Percentiles rank a stretch among this genome's conserved stretches.
Evolutionary conservation across 2,113 vertebrate species (phyloP).

Genomic region (Oreotrochilus melanogaster): DNA sequence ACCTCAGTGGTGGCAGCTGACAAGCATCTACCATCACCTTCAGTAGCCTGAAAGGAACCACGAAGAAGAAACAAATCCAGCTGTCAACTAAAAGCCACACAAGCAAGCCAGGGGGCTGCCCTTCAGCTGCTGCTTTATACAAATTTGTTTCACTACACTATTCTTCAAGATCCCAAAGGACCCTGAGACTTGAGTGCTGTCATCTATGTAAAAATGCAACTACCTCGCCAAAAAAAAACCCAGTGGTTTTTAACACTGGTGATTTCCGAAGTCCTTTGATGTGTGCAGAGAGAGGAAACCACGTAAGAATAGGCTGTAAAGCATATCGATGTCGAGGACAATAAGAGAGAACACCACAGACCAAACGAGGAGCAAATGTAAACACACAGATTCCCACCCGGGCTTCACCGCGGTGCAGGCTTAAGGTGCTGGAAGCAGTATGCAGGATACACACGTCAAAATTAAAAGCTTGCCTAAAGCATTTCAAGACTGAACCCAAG

Average conservation of each 20-base stretch:
- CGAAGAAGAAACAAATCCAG: neutral
- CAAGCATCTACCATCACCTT: neutral
- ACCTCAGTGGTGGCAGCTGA: neutral
- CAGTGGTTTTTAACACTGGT: neutral
- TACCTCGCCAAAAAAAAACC: neutral
- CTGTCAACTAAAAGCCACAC: neutral
- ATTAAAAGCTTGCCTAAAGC: neutral
- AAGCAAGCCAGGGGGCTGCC: neutral
- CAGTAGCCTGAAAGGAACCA: neutral
- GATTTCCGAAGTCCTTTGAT: neutral
- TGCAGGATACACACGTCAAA: neutral
- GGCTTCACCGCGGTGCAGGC: fast-evolving
- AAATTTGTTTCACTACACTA: neutral
- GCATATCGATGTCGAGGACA: neutral
- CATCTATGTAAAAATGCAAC: neutral
- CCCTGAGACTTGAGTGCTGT: neutral
- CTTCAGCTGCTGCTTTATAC: neutral
- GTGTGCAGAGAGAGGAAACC: neutral
- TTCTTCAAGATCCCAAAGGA: neutral
- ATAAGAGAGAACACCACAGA: neutral
- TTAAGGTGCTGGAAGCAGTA: neutral
- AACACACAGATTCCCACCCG: neutral
- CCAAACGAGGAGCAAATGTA: neutral
- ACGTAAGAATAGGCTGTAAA: neutral
- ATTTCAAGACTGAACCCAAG: neutral